Conservation (phyloP, 2,797 vertebrate species). For the Gallinago solitaria region DNA sequence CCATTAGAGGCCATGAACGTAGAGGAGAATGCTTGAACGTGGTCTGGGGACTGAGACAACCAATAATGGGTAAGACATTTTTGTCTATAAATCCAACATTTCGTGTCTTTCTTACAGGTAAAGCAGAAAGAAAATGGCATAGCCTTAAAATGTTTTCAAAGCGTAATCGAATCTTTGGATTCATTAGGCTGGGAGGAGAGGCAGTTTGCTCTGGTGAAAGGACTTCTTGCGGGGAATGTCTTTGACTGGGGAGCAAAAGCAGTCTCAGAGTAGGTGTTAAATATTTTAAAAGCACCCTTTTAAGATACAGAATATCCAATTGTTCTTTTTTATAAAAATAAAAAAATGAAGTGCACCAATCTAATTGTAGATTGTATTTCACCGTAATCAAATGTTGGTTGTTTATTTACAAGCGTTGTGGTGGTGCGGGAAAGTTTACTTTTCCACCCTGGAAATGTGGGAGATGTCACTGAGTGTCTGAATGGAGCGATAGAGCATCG, state of each 20-base stretch:
- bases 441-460: not conserved
- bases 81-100: not conserved
- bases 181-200: slow-evolving; percentile 91
- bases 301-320: not conserved
- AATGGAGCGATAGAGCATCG: not conserved
- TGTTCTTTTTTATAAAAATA: not conserved
- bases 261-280: slow-evolving; percentile 91
- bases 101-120: slow-evolving; percentile 79
- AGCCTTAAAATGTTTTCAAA: slow-evolving; percentile 91
- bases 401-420: not conserved
- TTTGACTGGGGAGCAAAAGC: slow-evolving; percentile 99
- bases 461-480: not conserved
- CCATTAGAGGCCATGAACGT: slow-evolving; percentile 24
- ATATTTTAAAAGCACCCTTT: slow-evolving; percentile 23
- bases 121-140: slow-evolving; percentile 95
- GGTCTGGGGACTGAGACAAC: slow-evolving; percentile 11
- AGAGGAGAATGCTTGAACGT: slow-evolving; percentile 24
- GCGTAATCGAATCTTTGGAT: slow-evolving; percentile 88
- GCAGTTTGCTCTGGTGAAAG: slow-evolving; percentile 93
- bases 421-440: not conserved
- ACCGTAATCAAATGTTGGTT: not conserved
- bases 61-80: slow-evolving; percentile 1
- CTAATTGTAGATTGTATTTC: not conserved
- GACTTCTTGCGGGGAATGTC: slow-evolving; percentile 95
- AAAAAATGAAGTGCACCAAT: not conserved